A percentile compares a stretch with the other conserved stretches of the same genome.
phyloP scores from a whole-genome alignment of 2,888 invertebrate species.

The Ormyrus thymus region DNA sequence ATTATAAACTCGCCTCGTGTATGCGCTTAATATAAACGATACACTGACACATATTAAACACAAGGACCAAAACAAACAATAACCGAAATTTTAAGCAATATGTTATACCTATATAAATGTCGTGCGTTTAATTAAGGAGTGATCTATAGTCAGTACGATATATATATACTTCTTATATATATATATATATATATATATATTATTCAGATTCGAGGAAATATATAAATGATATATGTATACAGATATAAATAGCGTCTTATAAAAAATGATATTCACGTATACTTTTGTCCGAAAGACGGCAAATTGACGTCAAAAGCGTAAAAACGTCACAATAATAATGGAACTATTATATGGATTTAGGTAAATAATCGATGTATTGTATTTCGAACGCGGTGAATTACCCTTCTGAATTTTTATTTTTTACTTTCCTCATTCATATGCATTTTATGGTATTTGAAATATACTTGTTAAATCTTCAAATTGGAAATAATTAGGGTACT shows the following conservation, averaged over 20 bases:
- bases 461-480: background rate
- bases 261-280: background rate
- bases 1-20: slow-evolving; percentile 4
- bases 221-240: slow-evolving; percentile 4
- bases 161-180: slow-evolving; percentile 13
- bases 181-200: slow-evolving; percentile 22
- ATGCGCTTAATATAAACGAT: slow-evolving; percentile 22
- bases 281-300: slow-evolving; percentile 1
- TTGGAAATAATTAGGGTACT: no score
- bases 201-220: background rate
- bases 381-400: slow-evolving; percentile 1
- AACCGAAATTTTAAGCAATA: slow-evolving; percentile 47
- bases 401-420: slow-evolving; percentile 11
- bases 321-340: slow-evolving; percentile 29
- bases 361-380: slow-evolving; percentile 31
- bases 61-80: slow-evolving; percentile 51
- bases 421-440: slow-evolving; percentile 19
- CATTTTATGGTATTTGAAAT: background rate
- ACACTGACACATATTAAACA: slow-evolving; percentile 34
- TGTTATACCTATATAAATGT: slow-evolving; percentile 28
- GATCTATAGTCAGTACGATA: slow-evolving; percentile 12
- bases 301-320: slow-evolving; percentile 20
- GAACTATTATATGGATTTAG: slow-evolving; percentile 27
- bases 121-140: background rate
- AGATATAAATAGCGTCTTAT: slow-evolving; percentile 17